Conservation (phyloP, 2,797 vertebrate genomes). For the Argya squamiceps region DNA sequence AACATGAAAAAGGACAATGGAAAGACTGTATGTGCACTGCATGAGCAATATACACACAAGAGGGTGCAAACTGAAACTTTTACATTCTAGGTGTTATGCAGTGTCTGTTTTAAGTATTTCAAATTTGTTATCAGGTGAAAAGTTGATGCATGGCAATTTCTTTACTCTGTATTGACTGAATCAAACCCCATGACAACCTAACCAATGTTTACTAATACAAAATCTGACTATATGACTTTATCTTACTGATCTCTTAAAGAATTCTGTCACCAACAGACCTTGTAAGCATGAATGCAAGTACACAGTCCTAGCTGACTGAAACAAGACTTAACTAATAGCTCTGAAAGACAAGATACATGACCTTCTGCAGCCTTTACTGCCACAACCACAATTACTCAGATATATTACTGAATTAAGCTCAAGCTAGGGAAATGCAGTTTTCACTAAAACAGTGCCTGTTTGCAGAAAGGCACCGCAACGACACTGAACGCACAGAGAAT, state of each 20-base stretch:
- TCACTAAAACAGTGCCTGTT: background rate
- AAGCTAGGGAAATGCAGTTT: background rate
- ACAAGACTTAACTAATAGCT: background rate
- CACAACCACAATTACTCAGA: background rate
- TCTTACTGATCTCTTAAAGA: background rate
- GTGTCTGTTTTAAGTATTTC: background rate
- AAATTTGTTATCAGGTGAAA: background rate
- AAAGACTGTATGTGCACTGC: background rate
- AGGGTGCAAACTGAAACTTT: background rate
- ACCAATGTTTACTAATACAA: background rate
- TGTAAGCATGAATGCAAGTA: background rate
- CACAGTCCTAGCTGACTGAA: background rate
- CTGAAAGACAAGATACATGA: background rate
- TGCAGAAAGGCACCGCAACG: background rate
- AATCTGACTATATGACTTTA: background rate
- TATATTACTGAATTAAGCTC: background rate
- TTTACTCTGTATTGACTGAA: background rate
- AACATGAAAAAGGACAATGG: background rate
- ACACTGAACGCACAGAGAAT: background rate
- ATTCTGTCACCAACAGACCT: background rate
- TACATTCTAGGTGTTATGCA: background rate
- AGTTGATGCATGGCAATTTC: background rate
- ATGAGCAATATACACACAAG: background rate
- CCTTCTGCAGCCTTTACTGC: background rate
- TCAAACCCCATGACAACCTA: background rate